Evolutionary conservation across 2,113 vertebrate genomes (phyloP).

Genomic region (Eonycteris spelaea): DNA sequence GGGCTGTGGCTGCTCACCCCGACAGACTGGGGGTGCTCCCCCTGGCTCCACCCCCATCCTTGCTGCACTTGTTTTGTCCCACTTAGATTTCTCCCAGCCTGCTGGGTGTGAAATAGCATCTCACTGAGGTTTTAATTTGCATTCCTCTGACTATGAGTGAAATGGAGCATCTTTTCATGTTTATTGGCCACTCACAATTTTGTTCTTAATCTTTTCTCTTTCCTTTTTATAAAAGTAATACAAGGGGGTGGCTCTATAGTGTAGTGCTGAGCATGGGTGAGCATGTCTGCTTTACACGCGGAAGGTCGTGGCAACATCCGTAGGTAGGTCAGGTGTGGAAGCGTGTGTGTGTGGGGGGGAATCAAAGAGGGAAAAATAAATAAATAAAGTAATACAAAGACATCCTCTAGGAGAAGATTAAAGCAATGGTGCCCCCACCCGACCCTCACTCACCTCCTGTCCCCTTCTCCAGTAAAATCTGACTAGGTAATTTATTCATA

Average conservation of each 20-base stretch:
- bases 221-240: not conserved
- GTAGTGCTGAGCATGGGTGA: too few species aligned
- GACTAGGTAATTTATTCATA: not conserved
- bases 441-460: not conserved
- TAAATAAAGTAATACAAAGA: not conserved
- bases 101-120: not conserved
- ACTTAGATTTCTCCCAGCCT: not conserved
- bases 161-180: not conserved
- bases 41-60: fast-evolving
- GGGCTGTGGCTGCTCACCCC: fast-evolving
- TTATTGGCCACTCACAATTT: not conserved
- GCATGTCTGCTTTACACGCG: too few species aligned
- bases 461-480: not conserved
- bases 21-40: fast-evolving
- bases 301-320: too few species aligned
- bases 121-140: not conserved
- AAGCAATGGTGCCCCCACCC: not conserved
- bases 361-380: too few species aligned
- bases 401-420: not conserved
- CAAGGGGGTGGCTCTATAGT: not conserved
- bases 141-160: not conserved
- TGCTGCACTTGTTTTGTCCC: not conserved
- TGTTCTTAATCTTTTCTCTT: not conserved
- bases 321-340: too few species aligned
- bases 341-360: too few species aligned